A percentile compares a stretch with the other conserved stretches of the same genome.
Evolutionary conservation across 1,140 invertebrate genomes (phyloP).

Genomic region (Araneus ventricosus): DNA sequence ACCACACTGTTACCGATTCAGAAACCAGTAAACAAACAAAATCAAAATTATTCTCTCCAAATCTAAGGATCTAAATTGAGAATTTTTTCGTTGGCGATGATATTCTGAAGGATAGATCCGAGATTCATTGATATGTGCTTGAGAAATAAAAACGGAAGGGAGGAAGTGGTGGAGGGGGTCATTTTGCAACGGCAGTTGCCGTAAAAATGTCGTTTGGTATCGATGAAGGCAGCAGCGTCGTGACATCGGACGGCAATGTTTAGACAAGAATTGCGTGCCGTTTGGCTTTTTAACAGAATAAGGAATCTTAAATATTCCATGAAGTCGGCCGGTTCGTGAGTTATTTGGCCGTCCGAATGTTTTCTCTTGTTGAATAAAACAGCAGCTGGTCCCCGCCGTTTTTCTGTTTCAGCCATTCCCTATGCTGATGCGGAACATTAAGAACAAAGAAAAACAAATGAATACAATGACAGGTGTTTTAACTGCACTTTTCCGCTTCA

Average conservation of each 20-base stretch:
- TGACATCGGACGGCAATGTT: not conserved
- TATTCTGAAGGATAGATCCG: too few species aligned
- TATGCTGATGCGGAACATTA: constrained; percentile 15
- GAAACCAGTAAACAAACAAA: too few species aligned
- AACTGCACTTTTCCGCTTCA: not conserved
- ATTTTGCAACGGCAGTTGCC: not conserved
- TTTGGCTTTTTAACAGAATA: constrained; percentile 2
- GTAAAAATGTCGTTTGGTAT: not conserved
- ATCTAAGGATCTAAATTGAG: too few species aligned
- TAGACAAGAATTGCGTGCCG: not conserved
- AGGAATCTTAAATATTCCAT: constrained; percentile 37
- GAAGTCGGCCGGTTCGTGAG: constrained; percentile 5
- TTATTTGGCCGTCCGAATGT: not conserved
- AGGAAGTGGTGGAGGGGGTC: not conserved
- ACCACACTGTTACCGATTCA: too few species aligned
- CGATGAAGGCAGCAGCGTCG: not conserved
- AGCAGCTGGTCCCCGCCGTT: not conserved
- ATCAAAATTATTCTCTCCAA: too few species aligned
- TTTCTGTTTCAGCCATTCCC: not conserved
- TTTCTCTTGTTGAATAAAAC: constrained; percentile 34
- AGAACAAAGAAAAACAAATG: constrained; percentile 27
- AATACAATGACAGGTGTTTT: constrained; percentile 27
- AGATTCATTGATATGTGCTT: not conserved
- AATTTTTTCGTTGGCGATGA: too few species aligned
- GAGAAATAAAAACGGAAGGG: not conserved